Base-by-base conservation (phyloP, 2,113 vertebrate genomes). In the Pseudolaguvia tuberculata region DNA sequence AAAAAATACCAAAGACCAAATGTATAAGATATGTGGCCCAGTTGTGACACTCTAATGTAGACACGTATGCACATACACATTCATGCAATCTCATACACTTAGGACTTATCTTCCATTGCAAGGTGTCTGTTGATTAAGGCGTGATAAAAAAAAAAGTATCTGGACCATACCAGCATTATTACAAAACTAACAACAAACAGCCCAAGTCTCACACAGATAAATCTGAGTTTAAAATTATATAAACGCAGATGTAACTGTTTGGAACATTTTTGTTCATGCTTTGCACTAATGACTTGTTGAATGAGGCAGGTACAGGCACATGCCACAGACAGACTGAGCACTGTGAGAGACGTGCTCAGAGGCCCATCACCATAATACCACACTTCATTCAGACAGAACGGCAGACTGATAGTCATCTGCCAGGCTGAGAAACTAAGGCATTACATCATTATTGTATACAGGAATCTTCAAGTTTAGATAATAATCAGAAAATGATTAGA, bases 401-500 rank as follows among this genome's bases (percentile, higher is more conserved):
- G 66, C 76, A 53, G 57, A 79, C 78, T 77, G 71, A 79, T 82
- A 82, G 39, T 66, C 21, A 81, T 74, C 75, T 59, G 73, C 78
- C 62, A 50, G 29, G 48, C 31, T 48, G 7, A 61, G 58, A 50
- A 27, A 20, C 42, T 4, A 63, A 62, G n/a, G 31, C 6, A 35
- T 35, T n/a, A n/a, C n/a, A n/a, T n/a, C n/a, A 63, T 4, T 51
- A 35, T 35, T 35, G 31, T 35, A 72, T 35, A 50, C 21, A 6
- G 3, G 18, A 50, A 59, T 48, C 27, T 5, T 31, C 17, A 48
- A 27, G 45, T 6, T 47, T 42, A 18, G 47, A 47, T 17, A 27
- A 13, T 2, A 48, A 4, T 48, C 21, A 5, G 1, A 66, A 48
- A 48, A 48, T 15, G 14, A 48, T 25, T 17, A 66, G 17, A 14